These are phyloP conservation scores for Hyperopisus bebe DNA, from an alignment of 2,113 vertebrate species.

Conservation along the genomic window DNA sequence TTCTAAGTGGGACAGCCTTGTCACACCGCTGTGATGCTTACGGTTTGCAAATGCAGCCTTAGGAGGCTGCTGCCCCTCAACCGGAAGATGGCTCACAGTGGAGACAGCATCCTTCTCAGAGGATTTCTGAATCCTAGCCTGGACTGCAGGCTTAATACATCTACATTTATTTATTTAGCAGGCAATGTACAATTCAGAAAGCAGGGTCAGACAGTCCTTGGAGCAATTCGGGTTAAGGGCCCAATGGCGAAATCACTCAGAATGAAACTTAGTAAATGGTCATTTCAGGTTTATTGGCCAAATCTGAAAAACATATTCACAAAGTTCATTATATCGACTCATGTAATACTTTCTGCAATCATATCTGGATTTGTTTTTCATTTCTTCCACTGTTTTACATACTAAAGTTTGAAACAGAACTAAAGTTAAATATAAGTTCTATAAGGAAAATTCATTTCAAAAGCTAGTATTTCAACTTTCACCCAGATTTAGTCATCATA, in stretches of 20 bases:
- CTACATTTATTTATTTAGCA: neutral
- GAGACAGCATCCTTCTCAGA: neutral
- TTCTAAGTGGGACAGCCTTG: neutral
- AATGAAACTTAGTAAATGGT: neutral
- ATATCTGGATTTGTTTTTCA: conserved; percentile 3
- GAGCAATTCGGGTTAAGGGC: neutral
- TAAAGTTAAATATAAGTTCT: neutral
- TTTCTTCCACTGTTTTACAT: conserved; percentile 1
- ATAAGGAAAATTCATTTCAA: conserved; percentile 9
- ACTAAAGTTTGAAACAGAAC: conserved; percentile 1
- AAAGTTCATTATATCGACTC: neutral
- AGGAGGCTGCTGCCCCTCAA: neutral
- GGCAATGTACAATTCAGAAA: neutral
- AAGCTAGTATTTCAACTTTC: neutral
- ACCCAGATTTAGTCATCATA: neutral
- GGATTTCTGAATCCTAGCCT: neutral
- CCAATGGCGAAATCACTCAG: neutral
- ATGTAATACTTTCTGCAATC: neutral
- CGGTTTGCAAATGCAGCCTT: too few relatives aligned
- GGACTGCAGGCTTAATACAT: neutral
- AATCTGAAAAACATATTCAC: neutral
- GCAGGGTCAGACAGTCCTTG: neutral
- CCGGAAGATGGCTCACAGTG: neutral
- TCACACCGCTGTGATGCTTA: neutral
- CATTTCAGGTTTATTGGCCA: neutral